Base-by-base conservation (phyloP, 2,888 invertebrate species). In the Acleris holmiana region DNA sequence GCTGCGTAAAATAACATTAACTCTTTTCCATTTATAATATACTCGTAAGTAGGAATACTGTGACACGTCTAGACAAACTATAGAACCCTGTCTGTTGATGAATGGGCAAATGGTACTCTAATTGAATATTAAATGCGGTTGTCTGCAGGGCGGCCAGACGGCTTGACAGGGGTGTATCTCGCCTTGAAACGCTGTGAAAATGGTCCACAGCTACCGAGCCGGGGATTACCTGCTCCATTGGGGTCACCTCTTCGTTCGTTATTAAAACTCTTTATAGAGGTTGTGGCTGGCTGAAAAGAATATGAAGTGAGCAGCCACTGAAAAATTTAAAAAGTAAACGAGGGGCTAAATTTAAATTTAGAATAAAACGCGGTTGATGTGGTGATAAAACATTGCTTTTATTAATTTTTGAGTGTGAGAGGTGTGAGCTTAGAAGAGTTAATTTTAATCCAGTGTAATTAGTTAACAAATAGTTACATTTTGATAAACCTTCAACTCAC, bases 91-190 rank as follows among this genome's bases (percentile, higher is more conserved):
- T 25, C 25, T 66, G 63, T 78, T 84, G 84, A 86, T 80, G 80
- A 84, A 85, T 84, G 82, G 77, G 72, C 79, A 79, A 86, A 84
- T 79, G 78, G 77, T 72, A 76, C 79, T 60, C 80, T 85, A 85
- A 86, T 85, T 86, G 86, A 86, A 86, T 86, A 86, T 86, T 86
- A 84, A 86, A 85, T 79, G 83, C 67, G 79, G 74, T 77, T 77
- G 82, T 77, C 82, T 79, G 71, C 80, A 71, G 68, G 67, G 54
- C 59, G 35, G 66, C 68, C 70, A 73, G 75, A 68, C 77, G 71
- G 71, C 69, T 72, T 84, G 83, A 84, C 84, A 79, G 76, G 80
- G 81, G 79, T 78, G 77, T 75, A 79, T 74, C 75, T 74, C 54
- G 69, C 68, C 73, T 68, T 67, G 68, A 70, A 72, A 66, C 57